Conservation (phyloP, 2,797 vertebrate species). For the Oryzias sinensis region DNA sequence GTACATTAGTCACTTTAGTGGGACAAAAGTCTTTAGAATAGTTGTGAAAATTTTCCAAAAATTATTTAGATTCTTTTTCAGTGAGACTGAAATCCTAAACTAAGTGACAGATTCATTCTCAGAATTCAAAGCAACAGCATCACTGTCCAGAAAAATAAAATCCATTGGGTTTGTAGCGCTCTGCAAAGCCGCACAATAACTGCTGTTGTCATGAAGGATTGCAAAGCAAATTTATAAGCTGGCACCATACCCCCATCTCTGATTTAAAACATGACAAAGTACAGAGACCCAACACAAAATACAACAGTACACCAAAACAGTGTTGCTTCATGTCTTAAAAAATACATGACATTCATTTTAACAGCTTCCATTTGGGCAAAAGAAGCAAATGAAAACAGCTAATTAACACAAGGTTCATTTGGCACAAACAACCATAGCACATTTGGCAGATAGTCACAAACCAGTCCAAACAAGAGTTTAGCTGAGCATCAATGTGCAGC, state of each 20-base stretch:
- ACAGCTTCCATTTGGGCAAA: slow-evolving; percentile 25
- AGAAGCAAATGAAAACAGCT: slow-evolving; percentile 31
- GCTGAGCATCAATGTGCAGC: slow-evolving; percentile 24
- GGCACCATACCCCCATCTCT: slow-evolving; percentile 30
- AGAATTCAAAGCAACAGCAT: slow-evolving; percentile 30
- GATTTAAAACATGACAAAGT: slow-evolving; percentile 37
- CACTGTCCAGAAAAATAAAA: slow-evolving; percentile 21
- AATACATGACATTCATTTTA: slow-evolving; percentile 1
- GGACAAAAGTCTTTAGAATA: slow-evolving; percentile 26
- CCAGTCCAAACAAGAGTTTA: slow-evolving; percentile 45
- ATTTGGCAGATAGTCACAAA: slow-evolving; percentile 47
- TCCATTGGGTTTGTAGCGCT: slow-evolving; percentile 37
- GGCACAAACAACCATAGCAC: slow-evolving; percentile 39
- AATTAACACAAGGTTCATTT: slow-evolving; percentile 15
- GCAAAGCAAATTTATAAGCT: slow-evolving; percentile 12
- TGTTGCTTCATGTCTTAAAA: slow-evolving; percentile 14
- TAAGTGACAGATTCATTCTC: slow-evolving; percentile 3
- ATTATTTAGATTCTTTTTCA: too few relatives aligned
- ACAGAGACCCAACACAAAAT: slow-evolving; percentile 49
- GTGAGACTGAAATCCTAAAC: slow-evolving; percentile 12
- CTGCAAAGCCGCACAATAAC: slow-evolving; percentile 40
- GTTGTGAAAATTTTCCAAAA: slow-evolving; percentile 4
- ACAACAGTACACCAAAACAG: slow-evolving; percentile 37
- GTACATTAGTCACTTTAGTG: slow-evolving; percentile 17
- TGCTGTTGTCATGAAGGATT: slow-evolving; percentile 16